phyloP scores from a whole-genome alignment of 1,140 invertebrate genomes.

The Zelostemma sp. region DNA sequence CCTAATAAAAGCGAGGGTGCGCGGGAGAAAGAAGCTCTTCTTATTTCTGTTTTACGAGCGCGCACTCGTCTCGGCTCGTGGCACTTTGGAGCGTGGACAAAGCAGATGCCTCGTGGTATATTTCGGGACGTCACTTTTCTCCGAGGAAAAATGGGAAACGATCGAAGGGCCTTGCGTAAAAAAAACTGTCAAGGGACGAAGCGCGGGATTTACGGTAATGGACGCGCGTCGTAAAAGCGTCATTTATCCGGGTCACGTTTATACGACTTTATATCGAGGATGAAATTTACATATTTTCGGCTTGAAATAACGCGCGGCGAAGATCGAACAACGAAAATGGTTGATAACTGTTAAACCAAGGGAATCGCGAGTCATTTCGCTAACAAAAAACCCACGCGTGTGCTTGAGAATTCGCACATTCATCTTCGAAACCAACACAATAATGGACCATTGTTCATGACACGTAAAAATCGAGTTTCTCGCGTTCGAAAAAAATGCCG shows the following conservation, averaged over 20 bases:
- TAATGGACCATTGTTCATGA: constrained; percentile 41
- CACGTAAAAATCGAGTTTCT: constrained; percentile 8
- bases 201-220: neutral
- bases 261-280: neutral
- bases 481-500: neutral
- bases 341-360: neutral
- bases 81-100: constrained; percentile 42
- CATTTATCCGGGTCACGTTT: neutral
- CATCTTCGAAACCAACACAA: constrained; percentile 16
- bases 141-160: constrained; percentile 28
- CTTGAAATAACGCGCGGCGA: neutral
- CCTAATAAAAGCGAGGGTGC: constrained; percentile 7
- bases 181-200: neutral
- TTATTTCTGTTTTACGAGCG: constrained; percentile 36
- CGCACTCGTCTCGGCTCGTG: constrained; percentile 25
- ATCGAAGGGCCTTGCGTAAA: constrained; percentile 12
- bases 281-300: neutral
- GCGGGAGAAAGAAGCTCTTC: constrained; percentile 26
- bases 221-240: neutral
- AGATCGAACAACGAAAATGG: neutral
- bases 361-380: constrained; percentile 2
- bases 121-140: constrained; percentile 44
- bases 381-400: constrained; percentile 19
- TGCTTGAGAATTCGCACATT: constrained; percentile 29
- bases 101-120: constrained; percentile 55